phyloP scores from a whole-genome alignment of 2,113 vertebrate species.

The Choloepus hoffmanni region DNA sequence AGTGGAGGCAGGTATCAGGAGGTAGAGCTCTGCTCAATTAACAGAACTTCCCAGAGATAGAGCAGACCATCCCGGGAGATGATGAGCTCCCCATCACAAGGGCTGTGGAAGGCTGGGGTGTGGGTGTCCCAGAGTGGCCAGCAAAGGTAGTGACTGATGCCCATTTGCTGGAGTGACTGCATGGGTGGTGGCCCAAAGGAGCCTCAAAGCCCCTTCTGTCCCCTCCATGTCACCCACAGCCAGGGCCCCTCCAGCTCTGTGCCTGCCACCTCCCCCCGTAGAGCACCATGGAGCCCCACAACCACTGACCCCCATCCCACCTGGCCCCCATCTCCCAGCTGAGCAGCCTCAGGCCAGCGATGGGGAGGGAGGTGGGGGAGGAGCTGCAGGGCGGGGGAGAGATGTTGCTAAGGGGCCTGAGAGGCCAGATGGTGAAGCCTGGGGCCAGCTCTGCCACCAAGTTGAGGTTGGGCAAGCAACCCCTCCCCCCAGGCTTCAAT shows the following conservation, averaged over 20 bases:
- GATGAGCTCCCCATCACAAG: neutral
- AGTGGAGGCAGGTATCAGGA: neutral
- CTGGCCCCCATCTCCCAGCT: neutral
- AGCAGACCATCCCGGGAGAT: neutral
- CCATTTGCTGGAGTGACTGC: too few relatives aligned
- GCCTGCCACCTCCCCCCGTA: neutral
- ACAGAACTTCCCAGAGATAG: conserved; percentile 10
- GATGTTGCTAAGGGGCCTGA: neutral
- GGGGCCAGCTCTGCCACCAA: neutral
- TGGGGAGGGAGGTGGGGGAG: neutral
- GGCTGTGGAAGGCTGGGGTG: too few relatives aligned
- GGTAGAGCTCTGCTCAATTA: neutral
- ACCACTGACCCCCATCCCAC: neutral
- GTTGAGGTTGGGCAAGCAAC: neutral
- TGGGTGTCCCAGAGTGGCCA: too few relatives aligned
- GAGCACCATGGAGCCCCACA: neutral
- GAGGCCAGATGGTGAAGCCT: neutral
- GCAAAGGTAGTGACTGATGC: too few relatives aligned
- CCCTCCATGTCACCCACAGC: neutral
- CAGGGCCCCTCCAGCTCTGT: neutral
- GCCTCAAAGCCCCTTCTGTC: neutral
- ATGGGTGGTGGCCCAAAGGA: neutral
- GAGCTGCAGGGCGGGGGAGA: accelerated
- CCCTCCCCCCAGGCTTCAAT: neutral
- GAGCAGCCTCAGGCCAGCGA: neutral